These are phyloP conservation scores for Apogon talboti DNA, from an alignment of 2,797 vertebrate species.

Conservation along the genomic window DNA sequence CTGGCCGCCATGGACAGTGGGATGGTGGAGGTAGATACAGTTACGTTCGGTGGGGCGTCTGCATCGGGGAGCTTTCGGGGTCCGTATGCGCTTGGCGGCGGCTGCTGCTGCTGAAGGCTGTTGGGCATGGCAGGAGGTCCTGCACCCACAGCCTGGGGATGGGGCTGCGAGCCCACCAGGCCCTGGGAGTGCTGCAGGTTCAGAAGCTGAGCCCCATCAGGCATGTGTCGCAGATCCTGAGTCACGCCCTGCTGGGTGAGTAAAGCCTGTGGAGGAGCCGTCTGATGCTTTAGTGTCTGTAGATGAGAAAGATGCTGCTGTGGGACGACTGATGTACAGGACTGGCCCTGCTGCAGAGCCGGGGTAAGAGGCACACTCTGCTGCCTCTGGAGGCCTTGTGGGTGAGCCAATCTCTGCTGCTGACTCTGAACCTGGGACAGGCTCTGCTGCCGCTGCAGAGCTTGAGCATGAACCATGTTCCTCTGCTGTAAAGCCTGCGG, in stretches of 20 bases:
- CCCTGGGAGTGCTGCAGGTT: constrained; percentile 84
- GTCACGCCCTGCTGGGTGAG: constrained; percentile 82
- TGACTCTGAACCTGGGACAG: constrained; percentile 73
- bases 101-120: constrained; percentile 52
- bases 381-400: constrained; percentile 73
- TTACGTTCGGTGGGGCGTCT: constrained; percentile 89
- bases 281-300: constrained; percentile 79
- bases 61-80: constrained; percentile 81
- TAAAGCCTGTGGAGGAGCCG: constrained; percentile 73
- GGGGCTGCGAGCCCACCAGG: constrained; percentile 73
- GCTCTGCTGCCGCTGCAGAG: constrained; percentile 73
- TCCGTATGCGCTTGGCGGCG: constrained; percentile 68
- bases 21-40: constrained; percentile 92
- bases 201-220: constrained; percentile 84
- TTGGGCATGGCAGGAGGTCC: constrained; percentile 62
- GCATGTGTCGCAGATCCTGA: constrained; percentile 88
- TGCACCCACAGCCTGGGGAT: constrained; percentile 62
- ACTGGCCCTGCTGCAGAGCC: constrained; percentile 65
- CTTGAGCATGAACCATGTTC: constrained; percentile 63
- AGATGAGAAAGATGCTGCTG: constrained; percentile 74
- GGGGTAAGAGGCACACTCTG: constrained; percentile 67
- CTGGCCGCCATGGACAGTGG: constrained; percentile 90
- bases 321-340: constrained; percentile 58
- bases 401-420: constrained; percentile 69
- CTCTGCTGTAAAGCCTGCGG: constrained; percentile 68